phyloP scores from a whole-genome alignment of 2,888 invertebrate genomes.

The Ischnura elegans region DNA sequence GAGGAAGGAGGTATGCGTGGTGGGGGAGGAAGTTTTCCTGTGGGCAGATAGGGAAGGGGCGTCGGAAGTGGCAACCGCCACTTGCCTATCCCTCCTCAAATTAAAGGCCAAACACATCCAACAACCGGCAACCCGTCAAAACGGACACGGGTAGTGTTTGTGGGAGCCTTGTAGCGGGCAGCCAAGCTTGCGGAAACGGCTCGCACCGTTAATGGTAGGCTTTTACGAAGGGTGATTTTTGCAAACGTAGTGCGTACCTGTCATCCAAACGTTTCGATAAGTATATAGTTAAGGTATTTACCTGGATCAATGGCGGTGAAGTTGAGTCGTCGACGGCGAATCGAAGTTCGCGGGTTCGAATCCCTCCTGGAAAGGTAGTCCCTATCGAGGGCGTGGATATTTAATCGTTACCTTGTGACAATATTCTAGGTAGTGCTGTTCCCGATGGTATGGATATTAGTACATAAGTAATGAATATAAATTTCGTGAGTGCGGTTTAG shows the following conservation, averaged over 20 bases:
- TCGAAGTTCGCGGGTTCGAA: no score
- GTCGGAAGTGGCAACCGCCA: conserved; percentile 43
- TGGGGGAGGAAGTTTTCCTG: background rate
- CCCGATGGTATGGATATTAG: no score
- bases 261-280: no score
- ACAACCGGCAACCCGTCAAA: conserved; percentile 57
- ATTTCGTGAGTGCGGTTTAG: no score
- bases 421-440: no score
- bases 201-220: no score
- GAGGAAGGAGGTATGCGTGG: background rate
- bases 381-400: background rate
- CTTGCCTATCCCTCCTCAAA: conserved; percentile 16
- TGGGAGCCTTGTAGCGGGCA: background rate
- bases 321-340: background rate
- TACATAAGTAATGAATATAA: no score
- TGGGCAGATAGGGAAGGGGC: background rate
- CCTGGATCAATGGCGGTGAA: background rate
- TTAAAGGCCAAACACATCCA: conserved; percentile 57
- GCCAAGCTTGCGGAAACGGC: background rate
- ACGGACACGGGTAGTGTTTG: background rate
- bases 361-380: no score
- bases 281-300: no score
- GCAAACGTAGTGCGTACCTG: no score
- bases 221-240: no score
- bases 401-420: no score